A percentile compares a stretch with the other conserved stretches of the same genome.
Evolutionary conservation across 2,888 invertebrate species (phyloP).

Genomic region (Xestobium rufovillosum): DNA sequence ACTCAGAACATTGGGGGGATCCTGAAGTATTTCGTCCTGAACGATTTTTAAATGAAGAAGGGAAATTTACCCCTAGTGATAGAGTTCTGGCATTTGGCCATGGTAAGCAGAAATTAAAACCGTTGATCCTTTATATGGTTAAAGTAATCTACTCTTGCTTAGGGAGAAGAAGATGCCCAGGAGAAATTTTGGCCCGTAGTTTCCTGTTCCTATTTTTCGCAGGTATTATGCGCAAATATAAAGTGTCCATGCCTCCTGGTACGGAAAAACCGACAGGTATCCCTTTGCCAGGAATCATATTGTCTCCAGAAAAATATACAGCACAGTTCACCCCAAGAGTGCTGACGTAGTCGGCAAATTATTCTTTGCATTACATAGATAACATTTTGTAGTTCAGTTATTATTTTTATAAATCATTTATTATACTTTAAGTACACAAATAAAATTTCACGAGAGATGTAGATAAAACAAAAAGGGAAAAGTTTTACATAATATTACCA

Average conservation of each 20-base stretch:
- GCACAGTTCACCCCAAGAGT: constrained; percentile 17
- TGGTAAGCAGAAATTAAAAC: constrained; percentile 30
- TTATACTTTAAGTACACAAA: too few species aligned
- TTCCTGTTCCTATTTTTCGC: constrained; percentile 56
- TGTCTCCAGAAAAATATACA: constrained; percentile 50
- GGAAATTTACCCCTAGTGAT: constrained; percentile 33
- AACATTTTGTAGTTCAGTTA: too few species aligned
- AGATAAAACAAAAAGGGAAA: too few species aligned
- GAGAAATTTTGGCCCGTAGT: constrained; percentile 54
- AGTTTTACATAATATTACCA: too few species aligned
- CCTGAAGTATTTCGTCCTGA: constrained; percentile 58
- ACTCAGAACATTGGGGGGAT: constrained; percentile 51
- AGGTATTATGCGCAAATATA: constrained; percentile 52
- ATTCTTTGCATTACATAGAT: too few species aligned
- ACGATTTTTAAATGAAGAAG: constrained; percentile 48
- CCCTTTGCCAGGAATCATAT: constrained; percentile 48
- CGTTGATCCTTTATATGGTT: neutral
- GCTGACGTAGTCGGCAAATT: too few species aligned
- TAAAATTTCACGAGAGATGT: too few species aligned
- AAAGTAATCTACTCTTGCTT: constrained; percentile 25
- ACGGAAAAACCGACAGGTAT: constrained; percentile 40
- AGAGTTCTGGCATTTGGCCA: constrained; percentile 40
- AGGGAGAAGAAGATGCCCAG: constrained; percentile 59
- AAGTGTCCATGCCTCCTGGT: constrained; percentile 42
- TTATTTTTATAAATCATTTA: too few species aligned